These are phyloP conservation scores for Andricus grossulariae DNA, from an alignment of 1,140 invertebrate genomes.

Conservation along the genomic window DNA sequence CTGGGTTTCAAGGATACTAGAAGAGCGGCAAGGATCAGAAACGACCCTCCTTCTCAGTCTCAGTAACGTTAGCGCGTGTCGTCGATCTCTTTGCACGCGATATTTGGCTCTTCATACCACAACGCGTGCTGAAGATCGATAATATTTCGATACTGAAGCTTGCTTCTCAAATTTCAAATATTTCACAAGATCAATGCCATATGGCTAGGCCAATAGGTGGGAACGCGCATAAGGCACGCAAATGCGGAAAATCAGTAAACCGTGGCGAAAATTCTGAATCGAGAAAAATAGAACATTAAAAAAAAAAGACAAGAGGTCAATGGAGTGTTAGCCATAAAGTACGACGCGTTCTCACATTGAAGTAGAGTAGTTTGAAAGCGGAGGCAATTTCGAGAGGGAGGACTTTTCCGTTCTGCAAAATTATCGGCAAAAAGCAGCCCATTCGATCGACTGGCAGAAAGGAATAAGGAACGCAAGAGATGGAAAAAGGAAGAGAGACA, in stretches of 20 bases:
- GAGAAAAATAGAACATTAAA: neutral
- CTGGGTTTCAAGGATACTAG: neutral
- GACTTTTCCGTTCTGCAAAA: conserved; percentile 69
- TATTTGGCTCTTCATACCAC: conserved; percentile 4
- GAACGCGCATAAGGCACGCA: too few relatives aligned
- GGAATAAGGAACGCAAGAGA: conserved; percentile 34
- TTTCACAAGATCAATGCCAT: too few relatives aligned
- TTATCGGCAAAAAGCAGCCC: conserved; percentile 68
- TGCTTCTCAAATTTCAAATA: neutral
- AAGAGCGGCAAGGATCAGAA: conserved; percentile 18
- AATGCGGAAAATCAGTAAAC: too few relatives aligned
- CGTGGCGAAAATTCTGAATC: neutral
- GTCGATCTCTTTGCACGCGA: conserved; percentile 19
- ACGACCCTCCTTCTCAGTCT: neutral
- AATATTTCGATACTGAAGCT: conserved; percentile 2
- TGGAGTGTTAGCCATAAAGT: conserved; percentile 28
- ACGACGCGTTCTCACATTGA: neutral
- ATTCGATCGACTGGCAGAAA: conserved; percentile 45
- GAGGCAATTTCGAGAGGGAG: conserved; percentile 39
- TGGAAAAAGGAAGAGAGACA: conserved; percentile 37
- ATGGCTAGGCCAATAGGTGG: too few relatives aligned
- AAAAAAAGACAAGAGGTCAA: neutral
- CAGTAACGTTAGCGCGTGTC: conserved; percentile 17
- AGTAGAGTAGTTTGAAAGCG: conserved; percentile 13
- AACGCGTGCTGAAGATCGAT: conserved; percentile 27